Evolutionary conservation across 2,797 vertebrate species (phyloP).

Genomic region (Rhinophrynus dorsalis): DNA sequence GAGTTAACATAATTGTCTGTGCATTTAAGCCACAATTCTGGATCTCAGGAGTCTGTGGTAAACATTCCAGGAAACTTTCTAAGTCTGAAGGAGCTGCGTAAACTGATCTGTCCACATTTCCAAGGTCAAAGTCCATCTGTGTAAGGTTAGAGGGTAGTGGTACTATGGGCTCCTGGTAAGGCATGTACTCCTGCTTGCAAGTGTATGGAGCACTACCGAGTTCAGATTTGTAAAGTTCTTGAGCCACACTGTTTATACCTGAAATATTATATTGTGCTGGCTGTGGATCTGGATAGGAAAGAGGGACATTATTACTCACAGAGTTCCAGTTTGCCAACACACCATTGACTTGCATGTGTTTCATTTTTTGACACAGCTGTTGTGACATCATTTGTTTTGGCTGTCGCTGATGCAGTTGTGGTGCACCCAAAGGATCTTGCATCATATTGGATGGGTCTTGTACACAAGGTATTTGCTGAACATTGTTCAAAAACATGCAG

Average conservation of each 20-base stretch:
- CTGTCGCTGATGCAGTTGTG: slow-evolving; percentile 57
- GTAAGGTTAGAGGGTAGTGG: slow-evolving; percentile 60
- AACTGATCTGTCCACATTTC: slow-evolving; percentile 60
- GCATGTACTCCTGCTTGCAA: slow-evolving; percentile 62
- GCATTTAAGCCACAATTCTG: slow-evolving; percentile 58
- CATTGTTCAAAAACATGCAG: slow-evolving; percentile 58
- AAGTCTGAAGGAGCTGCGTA: slow-evolving; percentile 62
- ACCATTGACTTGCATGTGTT: slow-evolving; percentile 71
- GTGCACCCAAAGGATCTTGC: slow-evolving; percentile 58
- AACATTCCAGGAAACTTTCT: slow-evolving; percentile 70
- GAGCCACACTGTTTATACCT: slow-evolving; percentile 52
- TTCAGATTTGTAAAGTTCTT: slow-evolving; percentile 69
- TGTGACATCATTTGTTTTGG: slow-evolving; percentile 56
- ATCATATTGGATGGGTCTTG: slow-evolving; percentile 62
- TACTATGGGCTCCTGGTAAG: slow-evolving; percentile 56
- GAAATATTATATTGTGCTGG: slow-evolving; percentile 58
- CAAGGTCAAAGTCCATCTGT: slow-evolving; percentile 65
- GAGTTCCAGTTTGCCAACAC: slow-evolving; percentile 64
- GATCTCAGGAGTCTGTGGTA: slow-evolving; percentile 65
- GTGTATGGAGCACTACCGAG: slow-evolving; percentile 57
- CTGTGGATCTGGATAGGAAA: slow-evolving; percentile 60
- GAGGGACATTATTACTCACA: slow-evolving; percentile 46
- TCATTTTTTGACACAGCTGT: slow-evolving; percentile 71
- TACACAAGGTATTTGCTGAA: slow-evolving; percentile 58
- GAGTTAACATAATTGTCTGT: slow-evolving; percentile 51